A percentile compares a stretch with the other conserved stretches of the same genome.
These are phyloP conservation scores for Diarsia dahlii DNA, from an alignment of 2,888 invertebrate species.

Conservation along the genomic window DNA sequence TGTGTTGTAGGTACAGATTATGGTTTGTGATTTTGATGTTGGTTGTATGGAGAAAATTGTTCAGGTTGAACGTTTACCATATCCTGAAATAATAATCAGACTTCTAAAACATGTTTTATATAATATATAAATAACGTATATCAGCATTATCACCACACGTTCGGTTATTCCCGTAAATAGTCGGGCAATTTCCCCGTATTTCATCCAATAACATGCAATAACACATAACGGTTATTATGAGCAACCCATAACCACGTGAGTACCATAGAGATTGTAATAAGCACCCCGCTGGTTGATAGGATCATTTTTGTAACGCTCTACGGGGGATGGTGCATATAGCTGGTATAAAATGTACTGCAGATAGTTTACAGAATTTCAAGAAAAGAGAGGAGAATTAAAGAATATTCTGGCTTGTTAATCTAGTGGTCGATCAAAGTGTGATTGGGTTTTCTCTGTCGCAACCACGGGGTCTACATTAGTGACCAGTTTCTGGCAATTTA, in stretches of 20 bases:
- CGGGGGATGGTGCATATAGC: neutral
- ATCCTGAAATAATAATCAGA: too few species aligned
- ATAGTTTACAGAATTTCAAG: neutral
- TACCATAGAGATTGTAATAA: constrained; percentile 29
- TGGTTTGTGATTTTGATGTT: too few species aligned
- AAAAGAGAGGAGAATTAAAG: neutral
- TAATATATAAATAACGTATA: too few species aligned
- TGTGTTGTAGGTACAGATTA: neutral
- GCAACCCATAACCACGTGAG: constrained; percentile 23
- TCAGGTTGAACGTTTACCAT: too few species aligned
- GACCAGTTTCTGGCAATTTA: too few species aligned
- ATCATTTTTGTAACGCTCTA: constrained; percentile 32
- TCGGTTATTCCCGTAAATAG: constrained; percentile 6
- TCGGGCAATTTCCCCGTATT: constrained; percentile 17
- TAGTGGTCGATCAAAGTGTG: neutral
- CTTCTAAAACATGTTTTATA: too few species aligned
- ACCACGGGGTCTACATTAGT: too few species aligned
- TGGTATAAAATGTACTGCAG: neutral
- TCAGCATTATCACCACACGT: neutral
- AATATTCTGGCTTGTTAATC: neutral
- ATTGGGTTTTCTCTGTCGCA: too few species aligned
- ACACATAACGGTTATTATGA: constrained; percentile 41
- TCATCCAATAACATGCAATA: constrained; percentile 26
- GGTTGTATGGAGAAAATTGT: too few species aligned
- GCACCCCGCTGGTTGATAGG: constrained; percentile 42